Evolutionary conservation across 1,140 invertebrate species (phyloP).

Genomic region (Lanistes nyassanus): DNA sequence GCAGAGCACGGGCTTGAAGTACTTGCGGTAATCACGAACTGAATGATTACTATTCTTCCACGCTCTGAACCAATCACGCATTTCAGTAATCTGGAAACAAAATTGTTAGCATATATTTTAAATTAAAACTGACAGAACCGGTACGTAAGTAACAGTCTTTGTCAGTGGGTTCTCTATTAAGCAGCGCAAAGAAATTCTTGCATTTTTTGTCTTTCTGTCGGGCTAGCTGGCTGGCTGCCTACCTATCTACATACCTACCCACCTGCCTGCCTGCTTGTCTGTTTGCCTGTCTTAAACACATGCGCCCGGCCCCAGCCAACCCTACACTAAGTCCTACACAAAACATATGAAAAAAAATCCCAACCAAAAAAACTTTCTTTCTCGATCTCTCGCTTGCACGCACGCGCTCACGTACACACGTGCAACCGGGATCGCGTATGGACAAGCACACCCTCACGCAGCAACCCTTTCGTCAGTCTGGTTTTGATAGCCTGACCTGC

Average conservation of each 20-base stretch:
- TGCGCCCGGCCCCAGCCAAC: neutral
- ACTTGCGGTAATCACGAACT: conserved; percentile 47
- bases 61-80: conserved; percentile 58
- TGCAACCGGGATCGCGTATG: neutral
- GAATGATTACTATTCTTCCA: conserved; percentile 44
- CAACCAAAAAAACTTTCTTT: neutral
- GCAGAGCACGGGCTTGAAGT: conserved; percentile 58
- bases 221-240: neutral
- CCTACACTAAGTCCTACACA: neutral
- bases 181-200: no score
- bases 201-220: neutral
- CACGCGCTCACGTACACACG: conserved; percentile 6
- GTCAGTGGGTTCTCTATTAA: no score
- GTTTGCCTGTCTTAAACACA: neutral
- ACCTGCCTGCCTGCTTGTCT: no score
- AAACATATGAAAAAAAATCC: neutral
- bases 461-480: neutral
- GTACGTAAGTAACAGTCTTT: no score
- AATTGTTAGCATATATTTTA: neutral
- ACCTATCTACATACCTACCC: no score
- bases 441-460: neutral
- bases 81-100: conserved; percentile 41
- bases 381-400: no score
- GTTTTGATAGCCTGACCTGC: neutral
- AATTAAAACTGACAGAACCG: no score